Evolutionary conservation across 2,888 invertebrate species (phyloP).

Genomic region (Cerastoderma edule): DNA sequence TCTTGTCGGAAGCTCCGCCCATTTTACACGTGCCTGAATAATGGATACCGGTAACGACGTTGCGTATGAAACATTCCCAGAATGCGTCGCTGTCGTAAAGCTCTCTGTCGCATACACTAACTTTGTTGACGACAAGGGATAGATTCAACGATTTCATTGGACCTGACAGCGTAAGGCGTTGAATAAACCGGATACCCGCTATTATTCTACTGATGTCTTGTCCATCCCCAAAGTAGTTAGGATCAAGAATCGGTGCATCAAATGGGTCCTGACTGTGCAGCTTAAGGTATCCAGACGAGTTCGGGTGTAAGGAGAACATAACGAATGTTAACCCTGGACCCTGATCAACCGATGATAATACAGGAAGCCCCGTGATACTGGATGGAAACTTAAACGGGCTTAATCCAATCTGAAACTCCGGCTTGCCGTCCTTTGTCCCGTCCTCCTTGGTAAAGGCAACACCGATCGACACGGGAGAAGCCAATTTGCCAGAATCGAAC

Average conservation of each 20-base stretch:
- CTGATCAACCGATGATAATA: not conserved
- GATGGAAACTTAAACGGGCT: not conserved
- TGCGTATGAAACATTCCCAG: slow-evolving; percentile 50
- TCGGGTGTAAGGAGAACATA: slow-evolving; percentile 25
- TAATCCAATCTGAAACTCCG: slow-evolving; percentile 31
- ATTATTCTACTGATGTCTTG: slow-evolving; percentile 25
- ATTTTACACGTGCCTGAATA: slow-evolving; percentile 91
- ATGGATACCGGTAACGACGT: slow-evolving; percentile 84
- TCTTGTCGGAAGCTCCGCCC: slow-evolving; percentile 84
- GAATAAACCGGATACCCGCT: slow-evolving; percentile 24
- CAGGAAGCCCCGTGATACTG: slow-evolving; percentile 13
- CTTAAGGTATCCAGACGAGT: slow-evolving; percentile 20
- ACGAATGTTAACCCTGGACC: slow-evolving; percentile 24
- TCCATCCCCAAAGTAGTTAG: slow-evolving; percentile 26
- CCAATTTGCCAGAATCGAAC: slow-evolving; percentile 6
- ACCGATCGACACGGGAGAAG: slow-evolving; percentile 7
- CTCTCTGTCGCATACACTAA: slow-evolving; percentile 36
- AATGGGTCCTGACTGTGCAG: slow-evolving; percentile 31
- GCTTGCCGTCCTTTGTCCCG: slow-evolving; percentile 4
- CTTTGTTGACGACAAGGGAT: slow-evolving; percentile 35
- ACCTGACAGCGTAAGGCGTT: slow-evolving; percentile 36
- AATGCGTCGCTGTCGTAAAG: slow-evolving; percentile 40
- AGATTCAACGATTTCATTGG: slow-evolving; percentile 47
- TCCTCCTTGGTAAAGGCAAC: slow-evolving; percentile 15
- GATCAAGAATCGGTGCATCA: slow-evolving; percentile 34